Evolutionary conservation across 2,888 invertebrate species (phyloP), one percentile per base, ranked within the genome.

Genomic region (Drosophila lacicola): DNA sequence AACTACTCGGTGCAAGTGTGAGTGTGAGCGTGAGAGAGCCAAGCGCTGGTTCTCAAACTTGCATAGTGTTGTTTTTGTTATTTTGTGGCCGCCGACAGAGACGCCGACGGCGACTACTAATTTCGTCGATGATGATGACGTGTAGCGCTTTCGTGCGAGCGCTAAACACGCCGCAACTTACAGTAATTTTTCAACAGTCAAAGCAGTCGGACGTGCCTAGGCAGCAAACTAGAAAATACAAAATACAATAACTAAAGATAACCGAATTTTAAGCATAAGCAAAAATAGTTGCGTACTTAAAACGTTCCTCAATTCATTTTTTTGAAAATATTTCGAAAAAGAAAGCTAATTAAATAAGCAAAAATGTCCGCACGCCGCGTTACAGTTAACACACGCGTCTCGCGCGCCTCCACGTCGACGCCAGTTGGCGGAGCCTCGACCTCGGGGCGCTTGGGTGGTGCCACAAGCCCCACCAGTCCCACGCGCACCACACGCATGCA

Each of bases 401-500:
- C 91, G 17, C 91, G 91, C 71, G 91, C 89, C 11, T 91, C 89
- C 65, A 88, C 90, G 49, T 87, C 91, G 29, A 91, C 91, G 6
- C 91, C 91, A 5, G 82, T 80, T 10, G 90, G 85, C 6, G 90
- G 88, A 3, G 81, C 76, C 14, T 81, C 82, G 3, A 57, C 78
- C 21, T 78, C 87, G 9, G 75, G 78, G 2, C 68, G 75, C 21
- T 2, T 58, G 21, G 68, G 74, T 34, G 90, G 90, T 5, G 90
- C 90, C 56, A 72, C 82, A 25, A 90, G 96, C 90, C 97, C 97
- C 4, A 93, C 97, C 65, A 97, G 97, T 89, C 98, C 98, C 42
- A 97, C 98, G 14, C 94, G 98, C 83, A 95, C 97, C 80, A 96
- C 96, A 58, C 96, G 99, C 47, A 93, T 97, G 17, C 97, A 98